Percentiles rank a stretch among this genome's conserved stretches.
Conservation (phyloP, 2,797 vertebrate species). For the Distichodus sexfasciatus region DNA sequence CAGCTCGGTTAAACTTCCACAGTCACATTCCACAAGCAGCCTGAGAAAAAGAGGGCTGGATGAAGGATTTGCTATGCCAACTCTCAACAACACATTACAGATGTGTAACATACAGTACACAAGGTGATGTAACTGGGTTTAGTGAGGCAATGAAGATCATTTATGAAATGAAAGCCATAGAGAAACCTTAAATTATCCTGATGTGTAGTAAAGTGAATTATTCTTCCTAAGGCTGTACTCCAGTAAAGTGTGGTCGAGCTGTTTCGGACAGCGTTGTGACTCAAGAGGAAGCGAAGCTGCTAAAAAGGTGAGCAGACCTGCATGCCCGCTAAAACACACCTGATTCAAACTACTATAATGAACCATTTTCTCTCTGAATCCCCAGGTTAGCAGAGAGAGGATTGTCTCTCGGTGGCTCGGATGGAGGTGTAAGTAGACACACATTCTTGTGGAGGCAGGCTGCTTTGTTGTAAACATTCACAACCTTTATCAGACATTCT, state of each 20-base stretch:
- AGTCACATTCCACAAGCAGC: slow-evolving; percentile 37
- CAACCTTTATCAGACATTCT: too few species aligned
- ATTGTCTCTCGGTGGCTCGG: slow-evolving; percentile 88
- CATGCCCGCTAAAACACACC: background rate
- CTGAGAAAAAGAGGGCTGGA: slow-evolving; percentile 13
- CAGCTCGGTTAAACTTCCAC: slow-evolving; percentile 12
- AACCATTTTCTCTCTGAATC: slow-evolving; percentile 30
- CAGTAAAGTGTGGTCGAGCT: slow-evolving; percentile 85
- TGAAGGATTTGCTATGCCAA: background rate
- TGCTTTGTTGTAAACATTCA: too few species aligned
- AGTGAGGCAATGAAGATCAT: too few species aligned
- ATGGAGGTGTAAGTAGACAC: slow-evolving; percentile 87
- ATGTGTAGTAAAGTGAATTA: background rate
- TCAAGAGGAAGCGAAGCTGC: slow-evolving; percentile 79
- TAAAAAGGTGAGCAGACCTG: slow-evolving; percentile 75
- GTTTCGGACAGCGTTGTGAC: slow-evolving; percentile 82
- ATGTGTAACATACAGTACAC: background rate
- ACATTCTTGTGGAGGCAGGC: too few species aligned
- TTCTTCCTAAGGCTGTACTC: slow-evolving; percentile 83
- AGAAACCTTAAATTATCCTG: background rate
- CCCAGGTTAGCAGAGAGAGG: slow-evolving; percentile 91
- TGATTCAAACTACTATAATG: background rate
- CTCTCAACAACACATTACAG: background rate
- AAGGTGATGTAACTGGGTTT: too few species aligned
- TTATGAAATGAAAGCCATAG: too few species aligned